Conservation (phyloP, 2,113 vertebrate genomes). For the Illadopsis cleaveri region DNA sequence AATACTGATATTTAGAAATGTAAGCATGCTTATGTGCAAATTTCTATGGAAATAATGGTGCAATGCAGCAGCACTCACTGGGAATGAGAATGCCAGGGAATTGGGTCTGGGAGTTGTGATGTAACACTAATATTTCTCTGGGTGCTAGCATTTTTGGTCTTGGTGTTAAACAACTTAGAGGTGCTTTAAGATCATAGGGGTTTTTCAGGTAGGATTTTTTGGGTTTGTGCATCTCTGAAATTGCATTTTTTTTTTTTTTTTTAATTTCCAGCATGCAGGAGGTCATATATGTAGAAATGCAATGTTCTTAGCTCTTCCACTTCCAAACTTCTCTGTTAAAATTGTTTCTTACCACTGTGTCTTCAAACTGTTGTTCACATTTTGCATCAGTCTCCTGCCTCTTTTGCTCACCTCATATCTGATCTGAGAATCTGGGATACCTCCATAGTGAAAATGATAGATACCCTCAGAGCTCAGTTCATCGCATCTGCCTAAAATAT, state of each 20-base stretch:
- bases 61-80: background rate
- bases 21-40: background rate
- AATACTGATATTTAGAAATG: background rate
- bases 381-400: background rate
- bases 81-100: background rate
- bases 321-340: background rate
- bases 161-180: background rate
- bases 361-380: background rate
- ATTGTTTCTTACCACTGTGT: background rate
- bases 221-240: background rate
- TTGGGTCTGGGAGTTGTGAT: background rate
- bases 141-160: background rate
- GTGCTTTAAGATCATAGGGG: accelerated
- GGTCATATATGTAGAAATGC: background rate
- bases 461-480: background rate
- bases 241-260: background rate
- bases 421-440: background rate
- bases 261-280: background rate
- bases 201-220: background rate
- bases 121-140: background rate
- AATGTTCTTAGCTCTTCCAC: background rate
- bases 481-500: background rate
- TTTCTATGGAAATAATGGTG: background rate
- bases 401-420: background rate
- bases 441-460: background rate